These are phyloP conservation scores for Gallinago stenura DNA, from an alignment of 2,797 vertebrate genomes.

Conservation along the genomic window DNA sequence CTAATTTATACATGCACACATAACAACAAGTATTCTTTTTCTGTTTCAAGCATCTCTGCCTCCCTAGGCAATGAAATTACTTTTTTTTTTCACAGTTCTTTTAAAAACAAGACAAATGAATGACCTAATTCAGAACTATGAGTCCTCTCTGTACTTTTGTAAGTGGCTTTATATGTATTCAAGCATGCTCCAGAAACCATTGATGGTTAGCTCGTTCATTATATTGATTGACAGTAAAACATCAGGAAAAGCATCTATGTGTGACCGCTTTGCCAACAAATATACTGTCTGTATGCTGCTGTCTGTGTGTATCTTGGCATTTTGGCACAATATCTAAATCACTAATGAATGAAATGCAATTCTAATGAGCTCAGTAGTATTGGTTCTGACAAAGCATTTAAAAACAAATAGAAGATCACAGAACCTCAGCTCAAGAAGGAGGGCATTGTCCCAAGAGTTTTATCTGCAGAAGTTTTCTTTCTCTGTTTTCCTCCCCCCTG, in stretches of 20 bases:
- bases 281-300: neutral
- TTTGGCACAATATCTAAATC: conserved; percentile 35
- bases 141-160: neutral
- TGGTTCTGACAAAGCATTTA: neutral
- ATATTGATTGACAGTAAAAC: conserved; percentile 42
- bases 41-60: neutral
- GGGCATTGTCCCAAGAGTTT: neutral
- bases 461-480: neutral
- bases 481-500: neutral
- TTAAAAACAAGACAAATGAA: neutral
- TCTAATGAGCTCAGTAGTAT: neutral
- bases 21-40: conserved; percentile 7
- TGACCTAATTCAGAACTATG: neutral
- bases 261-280: neutral
- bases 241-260: conserved; percentile 24
- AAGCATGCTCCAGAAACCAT: neutral
- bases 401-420: neutral
- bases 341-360: conserved; percentile 17
- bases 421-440: neutral
- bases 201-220: conserved; percentile 30
- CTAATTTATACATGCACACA: neutral
- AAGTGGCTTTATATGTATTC: neutral
- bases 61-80: neutral
- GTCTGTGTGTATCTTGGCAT: neutral
- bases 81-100: neutral